These are phyloP conservation scores for Drosophila helvetica DNA, from an alignment of 2,888 invertebrate species.

Conservation along the genomic window DNA sequence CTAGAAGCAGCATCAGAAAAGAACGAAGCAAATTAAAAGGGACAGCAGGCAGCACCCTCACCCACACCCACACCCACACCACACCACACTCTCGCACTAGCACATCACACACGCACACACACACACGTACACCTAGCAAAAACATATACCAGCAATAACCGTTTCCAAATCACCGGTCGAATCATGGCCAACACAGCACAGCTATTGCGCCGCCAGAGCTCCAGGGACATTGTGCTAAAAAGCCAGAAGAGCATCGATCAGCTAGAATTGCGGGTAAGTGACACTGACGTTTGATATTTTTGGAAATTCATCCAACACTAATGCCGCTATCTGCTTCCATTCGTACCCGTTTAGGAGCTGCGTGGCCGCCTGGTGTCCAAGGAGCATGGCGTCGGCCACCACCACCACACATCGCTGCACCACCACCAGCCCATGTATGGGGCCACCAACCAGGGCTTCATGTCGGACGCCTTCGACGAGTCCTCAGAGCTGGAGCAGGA, in stretches of 20 bases:
- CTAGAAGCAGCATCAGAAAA: conserved; percentile 1
- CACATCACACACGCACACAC: conserved; percentile 14
- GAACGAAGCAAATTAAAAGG: conserved; percentile 20
- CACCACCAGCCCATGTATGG: conserved; percentile 88
- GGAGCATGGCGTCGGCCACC: conserved; percentile 89
- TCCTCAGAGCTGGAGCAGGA: conserved; percentile 80
- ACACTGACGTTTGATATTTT: too few relatives aligned
- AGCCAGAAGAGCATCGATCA: conserved; percentile 91
- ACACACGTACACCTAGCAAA: conserved; percentile 18
- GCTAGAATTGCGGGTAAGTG: conserved; percentile 91
- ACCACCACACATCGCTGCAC: conserved; percentile 75
- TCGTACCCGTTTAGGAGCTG: conserved; percentile 86
- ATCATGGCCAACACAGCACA: conserved; percentile 95
- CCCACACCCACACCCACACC: conserved; percentile 24
- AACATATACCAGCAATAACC: conserved; percentile 1
- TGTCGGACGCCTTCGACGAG: conserved; percentile 83
- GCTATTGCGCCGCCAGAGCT: conserved; percentile 94
- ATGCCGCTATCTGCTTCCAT: neutral
- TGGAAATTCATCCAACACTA: neutral
- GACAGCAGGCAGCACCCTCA: conserved; percentile 25
- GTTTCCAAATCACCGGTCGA: conserved; percentile 13
- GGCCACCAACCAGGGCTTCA: conserved; percentile 93
- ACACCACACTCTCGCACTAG: conserved; percentile 24
- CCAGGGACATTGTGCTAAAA: conserved; percentile 88
- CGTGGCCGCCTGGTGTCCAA: conserved; percentile 89